Base-by-base conservation (phyloP, 2,888 invertebrate genomes). In the Elysia crispata region DNA sequence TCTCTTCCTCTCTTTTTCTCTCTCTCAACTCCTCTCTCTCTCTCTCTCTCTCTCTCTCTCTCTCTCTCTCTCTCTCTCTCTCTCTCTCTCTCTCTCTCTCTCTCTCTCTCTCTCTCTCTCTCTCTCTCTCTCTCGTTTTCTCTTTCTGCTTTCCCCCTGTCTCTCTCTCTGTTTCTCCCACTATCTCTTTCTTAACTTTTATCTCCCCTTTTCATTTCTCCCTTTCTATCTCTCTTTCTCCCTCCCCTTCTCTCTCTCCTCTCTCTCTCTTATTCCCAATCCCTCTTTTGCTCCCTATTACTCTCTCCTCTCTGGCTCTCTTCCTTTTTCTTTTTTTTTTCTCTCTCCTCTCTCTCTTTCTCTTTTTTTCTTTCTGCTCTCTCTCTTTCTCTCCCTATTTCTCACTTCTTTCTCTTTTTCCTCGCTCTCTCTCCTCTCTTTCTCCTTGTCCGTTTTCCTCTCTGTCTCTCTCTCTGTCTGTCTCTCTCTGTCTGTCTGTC, bases 1-100 rank as follows among this genome's bases (percentile, higher is more conserved):
- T 41, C 41, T 41, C 41, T 41, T 3, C 11, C 33, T 60, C 60
- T 60, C 33, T 70, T 41, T 77, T 23, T 70, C 60, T 77, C 60
- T 77, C 23, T 25, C 49, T 78, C 62, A 33, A 25, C 8, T 33
- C 33, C 41, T 73, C 28, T n/a, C 28, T 54, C 73, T 25, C 28
- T 20, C 23, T 41, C 54, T 73, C 54, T 28, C n/a, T 73, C 25
- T 73, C 6, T 25, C 15, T 70, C 41, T 70, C 1, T 41, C n/a
- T 70, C 33, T 70, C 41, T 41, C 41, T 41, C 41, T 41, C 41
- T 41, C 41, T 6, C 41, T 6, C 41, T 6, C 41, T 11, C 41
- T 11, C 41, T 41, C 41, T 41, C 41, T 41, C 41, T 41, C 41
- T 11, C 11, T 11, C 11, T 11, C 41, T 11, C 41, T 41, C 41